Evolutionary conservation across 1,140 invertebrate species (phyloP), one percentile per base, ranked within the genome.

Genomic region (Matsumurasca onukii): DNA sequence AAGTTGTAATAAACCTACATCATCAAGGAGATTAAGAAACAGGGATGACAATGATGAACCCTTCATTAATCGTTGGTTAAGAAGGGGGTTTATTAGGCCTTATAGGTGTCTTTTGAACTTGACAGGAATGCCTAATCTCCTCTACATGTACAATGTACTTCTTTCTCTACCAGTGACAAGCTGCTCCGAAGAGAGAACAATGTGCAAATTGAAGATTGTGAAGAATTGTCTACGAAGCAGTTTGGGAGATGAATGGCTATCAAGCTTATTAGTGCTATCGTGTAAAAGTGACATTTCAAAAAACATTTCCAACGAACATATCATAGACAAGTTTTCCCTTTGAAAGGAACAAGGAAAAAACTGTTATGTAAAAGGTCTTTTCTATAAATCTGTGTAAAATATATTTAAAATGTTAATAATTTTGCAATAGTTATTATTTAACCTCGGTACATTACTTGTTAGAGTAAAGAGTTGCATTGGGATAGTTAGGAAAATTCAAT

Each of bases 241-340:
- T 48, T 57, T 67, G 49, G 66, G 27, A 29, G 66, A 67, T 61
- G 51, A 31, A 63, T 67, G 66, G 66, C 66, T 63, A n/a, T 67
- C 66, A n/a, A 57, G 48, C 31, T 20, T 67, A 25, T 27, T 67
- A 31, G 48, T 67, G 20, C 48, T 67, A 15, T 57, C 48, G 25
- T 67, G 34, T n/a, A 51, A 67, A 67, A 67, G 49, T 25, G 66
- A 67, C 31, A 57, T 67, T 55, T 55, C 24, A 24, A 55, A 55
- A 22, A 20, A 55, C 12, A n/a, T 55, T 13, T 55, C 15, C 12
- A 55, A 45, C 34, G 9, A 45, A 45, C 9, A 45, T 17, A 45
- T 45, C 17, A 45, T 45, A 45, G 34, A 45, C 34, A 45, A 12
- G 17, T 45, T 45, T 45, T 9, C 34, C n/a, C n/a, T n/a, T n/a